Percentiles rank a stretch among this genome's conserved stretches.
Conservation (phyloP, 2,797 vertebrate species). For the Phrynocephalus forsythii region DNA sequence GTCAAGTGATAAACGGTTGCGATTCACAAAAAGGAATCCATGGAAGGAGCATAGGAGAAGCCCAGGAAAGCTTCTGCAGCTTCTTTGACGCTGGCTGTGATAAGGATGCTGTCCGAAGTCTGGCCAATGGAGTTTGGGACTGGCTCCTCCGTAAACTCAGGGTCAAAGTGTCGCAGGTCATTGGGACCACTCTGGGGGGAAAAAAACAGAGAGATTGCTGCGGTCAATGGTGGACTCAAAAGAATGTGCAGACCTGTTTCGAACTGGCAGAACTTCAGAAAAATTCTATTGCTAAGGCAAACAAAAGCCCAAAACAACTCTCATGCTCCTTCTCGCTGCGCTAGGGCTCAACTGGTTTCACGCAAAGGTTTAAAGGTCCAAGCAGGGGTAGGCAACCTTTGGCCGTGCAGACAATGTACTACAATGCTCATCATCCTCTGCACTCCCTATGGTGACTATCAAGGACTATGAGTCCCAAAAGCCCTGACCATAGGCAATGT, state of each 20-base stretch:
- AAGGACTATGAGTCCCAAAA: not conserved
- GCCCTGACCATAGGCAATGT: too few relatives aligned
- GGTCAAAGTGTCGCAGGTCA: slow-evolving; percentile 96
- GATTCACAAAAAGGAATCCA: slow-evolving; percentile 90
- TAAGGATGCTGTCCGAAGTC: slow-evolving; percentile 93
- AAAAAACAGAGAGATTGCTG: slow-evolving; percentile 11
- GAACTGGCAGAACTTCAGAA: too few relatives aligned
- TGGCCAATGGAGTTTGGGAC: slow-evolving; percentile 95
- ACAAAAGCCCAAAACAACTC: not conserved
- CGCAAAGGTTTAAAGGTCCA: not conserved
- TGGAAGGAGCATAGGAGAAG: slow-evolving; percentile 92
- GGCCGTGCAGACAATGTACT: not conserved
- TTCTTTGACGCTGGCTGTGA: slow-evolving; percentile 94
- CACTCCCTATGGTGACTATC: not conserved
- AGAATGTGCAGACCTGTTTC: not conserved
- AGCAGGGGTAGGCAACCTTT: too few relatives aligned
- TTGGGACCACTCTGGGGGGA: slow-evolving; percentile 90
- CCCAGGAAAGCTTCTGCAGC: slow-evolving; percentile 94
- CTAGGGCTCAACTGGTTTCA: not conserved
- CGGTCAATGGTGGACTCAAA: not conserved
- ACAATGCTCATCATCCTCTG: not conserved
- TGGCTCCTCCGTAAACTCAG: slow-evolving; percentile 97
- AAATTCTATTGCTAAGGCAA: not conserved
- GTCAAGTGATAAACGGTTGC: slow-evolving; percentile 21
- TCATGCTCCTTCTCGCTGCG: not conserved